Evolutionary conservation across 2,888 invertebrate species (phyloP).

Genomic region (Opisthograptis luteolata): DNA sequence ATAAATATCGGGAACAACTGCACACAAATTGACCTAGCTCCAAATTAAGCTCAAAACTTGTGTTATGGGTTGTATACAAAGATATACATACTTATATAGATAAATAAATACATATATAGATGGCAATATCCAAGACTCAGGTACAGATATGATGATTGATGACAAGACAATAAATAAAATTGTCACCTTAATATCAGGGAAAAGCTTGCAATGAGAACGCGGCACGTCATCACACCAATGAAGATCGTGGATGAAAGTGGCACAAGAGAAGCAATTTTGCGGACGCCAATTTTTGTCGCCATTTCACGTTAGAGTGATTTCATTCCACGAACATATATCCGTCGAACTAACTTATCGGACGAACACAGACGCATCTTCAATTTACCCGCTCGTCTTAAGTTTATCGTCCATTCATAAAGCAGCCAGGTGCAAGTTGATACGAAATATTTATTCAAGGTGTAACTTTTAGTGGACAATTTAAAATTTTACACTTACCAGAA

Average conservation of each 20-base stretch:
- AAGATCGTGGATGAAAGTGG: slow-evolving; percentile 50
- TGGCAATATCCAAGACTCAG: too few species aligned
- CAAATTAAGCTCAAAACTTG: too few species aligned
- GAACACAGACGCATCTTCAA: slow-evolving; percentile 54
- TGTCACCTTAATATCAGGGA: slow-evolving; percentile 26
- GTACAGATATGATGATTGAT: too few species aligned
- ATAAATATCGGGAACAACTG: too few species aligned
- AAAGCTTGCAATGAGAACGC: slow-evolving; percentile 43
- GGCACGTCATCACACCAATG: slow-evolving; percentile 50
- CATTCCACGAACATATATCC: slow-evolving; percentile 58
- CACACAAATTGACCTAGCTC: too few species aligned
- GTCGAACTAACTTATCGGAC: slow-evolving; percentile 62
- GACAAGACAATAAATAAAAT: slow-evolving; percentile 29
- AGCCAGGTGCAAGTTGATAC: background rate
- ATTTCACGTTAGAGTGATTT: slow-evolving; percentile 70
- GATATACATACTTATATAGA: too few species aligned
- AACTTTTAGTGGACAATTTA: background rate
- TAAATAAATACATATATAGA: too few species aligned
- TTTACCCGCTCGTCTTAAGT: slow-evolving; percentile 48
- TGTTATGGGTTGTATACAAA: too few species aligned
- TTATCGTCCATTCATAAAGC: slow-evolving; percentile 8
- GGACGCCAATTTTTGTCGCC: slow-evolving; percentile 66
- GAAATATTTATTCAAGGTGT: background rate
- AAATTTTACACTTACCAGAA: background rate
- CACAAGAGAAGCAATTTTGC: slow-evolving; percentile 62